Conservation (phyloP, 2,797 vertebrate genomes). For the Sternotherus odoratus region DNA sequence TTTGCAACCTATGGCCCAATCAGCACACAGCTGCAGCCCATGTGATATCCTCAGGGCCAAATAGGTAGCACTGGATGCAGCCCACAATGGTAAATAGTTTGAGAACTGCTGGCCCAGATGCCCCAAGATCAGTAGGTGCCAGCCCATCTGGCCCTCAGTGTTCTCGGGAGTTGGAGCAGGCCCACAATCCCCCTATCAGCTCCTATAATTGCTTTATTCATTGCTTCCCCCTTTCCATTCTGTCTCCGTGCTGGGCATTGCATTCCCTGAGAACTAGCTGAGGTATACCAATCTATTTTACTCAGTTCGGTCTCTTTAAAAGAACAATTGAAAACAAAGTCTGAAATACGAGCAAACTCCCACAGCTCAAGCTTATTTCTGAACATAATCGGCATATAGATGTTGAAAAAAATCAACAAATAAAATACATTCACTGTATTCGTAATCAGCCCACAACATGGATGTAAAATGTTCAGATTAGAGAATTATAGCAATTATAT, state of each 20-base stretch:
- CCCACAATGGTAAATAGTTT: too few species aligned
- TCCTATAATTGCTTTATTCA: background rate
- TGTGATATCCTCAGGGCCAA: too few species aligned
- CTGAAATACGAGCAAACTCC: background rate
- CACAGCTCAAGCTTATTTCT: background rate
- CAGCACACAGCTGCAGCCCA: too few species aligned
- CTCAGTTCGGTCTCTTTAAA: background rate
- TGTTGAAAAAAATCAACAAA: conserved; percentile 32
- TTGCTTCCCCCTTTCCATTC: background rate
- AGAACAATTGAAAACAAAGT: background rate
- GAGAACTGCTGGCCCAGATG: background rate
- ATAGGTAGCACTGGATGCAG: too few species aligned
- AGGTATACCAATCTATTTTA: background rate
- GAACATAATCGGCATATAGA: background rate
- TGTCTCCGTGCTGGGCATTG: background rate
- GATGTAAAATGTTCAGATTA: background rate
- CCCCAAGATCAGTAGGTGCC: background rate
- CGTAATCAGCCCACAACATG: background rate
- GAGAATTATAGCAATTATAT: background rate
- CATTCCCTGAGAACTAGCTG: background rate
- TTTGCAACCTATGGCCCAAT: too few species aligned
- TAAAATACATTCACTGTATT: background rate
- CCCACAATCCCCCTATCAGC: background rate
- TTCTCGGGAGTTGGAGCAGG: fast-evolving
- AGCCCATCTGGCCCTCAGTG: background rate